Percentiles rank a stretch among this genome's conserved stretches.
phyloP scores from a whole-genome alignment of 1,140 invertebrate species.

The Phenacoccus solenopsis region DNA sequence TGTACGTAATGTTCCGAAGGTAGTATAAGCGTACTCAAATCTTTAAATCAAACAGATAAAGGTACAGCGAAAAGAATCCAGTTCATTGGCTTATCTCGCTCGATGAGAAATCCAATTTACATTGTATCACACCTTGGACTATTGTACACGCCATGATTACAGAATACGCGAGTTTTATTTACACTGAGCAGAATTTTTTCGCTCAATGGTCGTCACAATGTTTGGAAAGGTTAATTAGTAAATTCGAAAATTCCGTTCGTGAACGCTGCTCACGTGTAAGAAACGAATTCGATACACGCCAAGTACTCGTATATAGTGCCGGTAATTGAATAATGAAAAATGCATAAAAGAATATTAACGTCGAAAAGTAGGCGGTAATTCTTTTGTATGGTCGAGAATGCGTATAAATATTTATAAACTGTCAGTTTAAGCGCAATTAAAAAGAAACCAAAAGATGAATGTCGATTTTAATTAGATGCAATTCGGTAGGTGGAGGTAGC shows the following conservation, averaged over 20 bases:
- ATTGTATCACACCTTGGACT: too few relatives aligned
- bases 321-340: background rate
- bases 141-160: too few relatives aligned
- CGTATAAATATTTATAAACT: background rate
- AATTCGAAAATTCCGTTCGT: background rate
- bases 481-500: background rate
- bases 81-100: too few relatives aligned
- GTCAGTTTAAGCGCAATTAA: background rate
- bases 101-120: too few relatives aligned
- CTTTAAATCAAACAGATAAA: too few relatives aligned
- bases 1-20: too few relatives aligned
- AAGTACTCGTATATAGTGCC: background rate
- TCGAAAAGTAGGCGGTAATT: background rate
- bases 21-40: too few relatives aligned
- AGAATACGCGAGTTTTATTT: too few relatives aligned
- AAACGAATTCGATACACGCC: background rate
- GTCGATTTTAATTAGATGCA: conserved; percentile 2
- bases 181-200: background rate
- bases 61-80: too few relatives aligned
- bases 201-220: background rate
- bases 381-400: background rate
- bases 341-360: background rate
- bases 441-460: background rate
- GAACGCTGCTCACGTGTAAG: background rate
- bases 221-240: background rate